phyloP scores from a whole-genome alignment of 2,888 invertebrate species.

The Polymixis lichenea region DNA sequence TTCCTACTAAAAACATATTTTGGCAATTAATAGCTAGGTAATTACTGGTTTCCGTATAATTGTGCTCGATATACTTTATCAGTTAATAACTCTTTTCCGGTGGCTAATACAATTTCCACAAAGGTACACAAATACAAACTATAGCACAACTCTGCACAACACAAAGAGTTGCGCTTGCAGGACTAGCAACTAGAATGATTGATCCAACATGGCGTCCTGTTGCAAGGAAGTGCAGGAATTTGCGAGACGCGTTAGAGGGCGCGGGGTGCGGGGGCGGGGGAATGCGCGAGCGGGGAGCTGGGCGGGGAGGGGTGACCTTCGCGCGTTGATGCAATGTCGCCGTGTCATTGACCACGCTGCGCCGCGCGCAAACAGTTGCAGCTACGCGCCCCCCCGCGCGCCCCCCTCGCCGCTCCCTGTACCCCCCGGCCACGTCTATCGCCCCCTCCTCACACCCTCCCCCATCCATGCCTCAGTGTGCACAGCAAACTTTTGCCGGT shows the following conservation, averaged over 20 bases:
- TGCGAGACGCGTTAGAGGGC: constrained; percentile 71
- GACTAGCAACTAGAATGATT: constrained; percentile 74
- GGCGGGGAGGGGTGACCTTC: constrained; percentile 83
- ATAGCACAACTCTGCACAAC: constrained; percentile 22
- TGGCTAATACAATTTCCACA: constrained; percentile 18
- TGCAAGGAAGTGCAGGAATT: constrained; percentile 76
- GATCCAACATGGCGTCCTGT: constrained; percentile 85
- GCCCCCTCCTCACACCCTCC: constrained; percentile 69
- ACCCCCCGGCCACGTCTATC: constrained; percentile 70
- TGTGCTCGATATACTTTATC: constrained; percentile 21
- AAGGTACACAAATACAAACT: constrained; percentile 21
- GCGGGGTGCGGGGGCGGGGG: constrained; percentile 66
- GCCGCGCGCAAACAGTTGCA: constrained; percentile 79
- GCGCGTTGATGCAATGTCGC: constrained; percentile 90
- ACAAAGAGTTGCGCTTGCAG: constrained; percentile 57
- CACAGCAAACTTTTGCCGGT: constrained; percentile 73
- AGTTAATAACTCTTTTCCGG: constrained; percentile 23
- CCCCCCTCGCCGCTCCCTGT: constrained; percentile 69
- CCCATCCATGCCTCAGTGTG: constrained; percentile 49
- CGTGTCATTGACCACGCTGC: constrained; percentile 89
- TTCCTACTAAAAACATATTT: constrained; percentile 23
- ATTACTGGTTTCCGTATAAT: constrained; percentile 33
- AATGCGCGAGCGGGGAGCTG: constrained; percentile 66
- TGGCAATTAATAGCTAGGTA: constrained; percentile 13
- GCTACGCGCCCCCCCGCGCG: constrained; percentile 69